Base-by-base conservation (phyloP, 1,140 invertebrate genomes). In the Calliopsis andreniformis region DNA sequence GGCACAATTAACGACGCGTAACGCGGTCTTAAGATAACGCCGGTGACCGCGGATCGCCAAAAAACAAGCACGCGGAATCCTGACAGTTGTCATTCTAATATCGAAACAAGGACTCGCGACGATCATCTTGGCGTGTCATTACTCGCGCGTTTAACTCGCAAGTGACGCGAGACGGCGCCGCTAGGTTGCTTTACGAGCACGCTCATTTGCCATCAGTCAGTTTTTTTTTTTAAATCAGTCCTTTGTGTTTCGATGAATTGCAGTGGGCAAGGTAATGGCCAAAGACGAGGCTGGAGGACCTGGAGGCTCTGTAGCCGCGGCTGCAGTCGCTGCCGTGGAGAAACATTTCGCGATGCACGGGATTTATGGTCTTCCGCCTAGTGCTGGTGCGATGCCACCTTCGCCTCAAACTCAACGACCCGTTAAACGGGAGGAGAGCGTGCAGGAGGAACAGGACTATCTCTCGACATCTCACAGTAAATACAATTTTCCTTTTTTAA, bases 281-380 rank as follows among this genome's bases (percentile, higher is more conserved):
- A 91, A 92, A 78, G 89, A 91, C 55, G 89, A 92, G 61, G 59
- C 85, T 3, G 82, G 83, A 39, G 88, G 87, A 75, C 80, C 88
- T 6, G 89, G 89, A 23, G 88, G 87, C 32, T 88, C 89, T 8
- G 90, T 64, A 5, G 83, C 87, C 14, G 88, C 89, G 2, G 88
- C 87, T 20, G 89, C 89, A 30, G 89, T 87, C 62, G 90, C 88
- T 6, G 89, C 86, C 23, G 89, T 89, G 35, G 93, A 92, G 66
- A 92, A 92, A 68, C 91, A 91, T 67, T 93, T 91, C 78, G 92
- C 87, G 56, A 92, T 92, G 87, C 92, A 90, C 69, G 91, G 88
- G 67, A 92, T 89, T 55, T 91, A 92, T 55, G 86, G 87, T 55
- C 76, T 90, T 63, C 90, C 89, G 23, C 86, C 89, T 62, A 92